These are phyloP conservation scores for Chloropsis cyanopogon DNA, from an alignment of 2,113 vertebrate genomes.

Conservation along the genomic window DNA sequence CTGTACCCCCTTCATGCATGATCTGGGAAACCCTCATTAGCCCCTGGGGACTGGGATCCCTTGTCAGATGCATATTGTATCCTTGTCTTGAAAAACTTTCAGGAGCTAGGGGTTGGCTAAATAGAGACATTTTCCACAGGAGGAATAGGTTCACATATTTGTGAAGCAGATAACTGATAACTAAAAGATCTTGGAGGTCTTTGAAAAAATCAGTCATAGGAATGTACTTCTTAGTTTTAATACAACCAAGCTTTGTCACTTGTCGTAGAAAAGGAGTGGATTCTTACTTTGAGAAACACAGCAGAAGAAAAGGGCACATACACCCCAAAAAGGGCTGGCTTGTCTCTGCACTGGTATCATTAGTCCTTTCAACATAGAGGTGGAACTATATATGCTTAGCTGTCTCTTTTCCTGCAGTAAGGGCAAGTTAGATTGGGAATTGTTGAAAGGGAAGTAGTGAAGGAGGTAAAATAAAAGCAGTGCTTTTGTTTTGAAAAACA, in stretches of 20 bases:
- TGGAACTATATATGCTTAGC: background rate
- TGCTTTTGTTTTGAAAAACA: constrained; percentile 5
- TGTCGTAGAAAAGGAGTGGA: background rate
- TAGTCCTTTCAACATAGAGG: background rate
- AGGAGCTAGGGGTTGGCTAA: background rate
- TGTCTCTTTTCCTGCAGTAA: background rate
- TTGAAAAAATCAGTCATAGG: background rate
- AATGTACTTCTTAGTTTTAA: background rate
- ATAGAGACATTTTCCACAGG: background rate
- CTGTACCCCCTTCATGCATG: background rate
- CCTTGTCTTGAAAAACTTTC: background rate
- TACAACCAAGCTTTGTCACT: background rate
- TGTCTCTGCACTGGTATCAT: background rate
- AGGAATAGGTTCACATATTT: background rate
- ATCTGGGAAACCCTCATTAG: background rate
- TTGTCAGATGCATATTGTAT: background rate
- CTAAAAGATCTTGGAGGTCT: background rate
- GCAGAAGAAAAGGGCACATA: background rate
- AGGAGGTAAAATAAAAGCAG: constrained; percentile 7
- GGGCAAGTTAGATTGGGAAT: background rate
- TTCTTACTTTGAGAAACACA: background rate
- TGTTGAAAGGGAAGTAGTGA: background rate
- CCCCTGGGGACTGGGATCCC: background rate
- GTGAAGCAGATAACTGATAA: background rate
- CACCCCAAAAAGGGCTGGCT: background rate